These are phyloP conservation scores for Ifrita kowaldi DNA, from an alignment of 2,113 vertebrate genomes.

Conservation along the genomic window DNA sequence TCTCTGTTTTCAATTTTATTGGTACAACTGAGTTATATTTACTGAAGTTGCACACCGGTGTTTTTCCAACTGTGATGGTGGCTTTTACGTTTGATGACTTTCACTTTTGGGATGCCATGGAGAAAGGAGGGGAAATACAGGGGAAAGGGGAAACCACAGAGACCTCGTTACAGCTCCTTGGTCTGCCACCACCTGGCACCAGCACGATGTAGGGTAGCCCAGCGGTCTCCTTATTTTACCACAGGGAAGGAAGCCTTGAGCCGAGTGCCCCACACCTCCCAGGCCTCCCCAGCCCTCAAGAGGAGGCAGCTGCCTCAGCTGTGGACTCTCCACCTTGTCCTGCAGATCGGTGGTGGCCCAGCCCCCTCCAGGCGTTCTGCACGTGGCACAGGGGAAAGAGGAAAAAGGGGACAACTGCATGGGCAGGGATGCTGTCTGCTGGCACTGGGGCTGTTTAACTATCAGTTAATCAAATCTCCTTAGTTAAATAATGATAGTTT, in stretches of 20 bases:
- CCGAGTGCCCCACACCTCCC: neutral
- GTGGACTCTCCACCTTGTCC: neutral
- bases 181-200: neutral
- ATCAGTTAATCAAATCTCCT: neutral
- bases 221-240: neutral
- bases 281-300: neutral
- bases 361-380: neutral
- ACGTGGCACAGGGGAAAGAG: accelerated
- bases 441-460: neutral
- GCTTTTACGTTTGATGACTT: neutral
- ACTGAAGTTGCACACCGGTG: neutral
- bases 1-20: slow-evolving; percentile 28
- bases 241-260: neutral
- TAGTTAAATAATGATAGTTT: neutral
- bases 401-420: accelerated
- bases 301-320: neutral
- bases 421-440: neutral
- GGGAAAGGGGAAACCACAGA: neutral
- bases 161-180: neutral
- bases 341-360: accelerated
- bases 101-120: neutral
- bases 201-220: accelerated
- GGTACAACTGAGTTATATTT: neutral
- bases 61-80: neutral
- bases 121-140: neutral